These are phyloP conservation scores for Austrofundulus limnaeus DNA, from an alignment of 2,113 vertebrate genomes.

Conservation along the genomic window DNA sequence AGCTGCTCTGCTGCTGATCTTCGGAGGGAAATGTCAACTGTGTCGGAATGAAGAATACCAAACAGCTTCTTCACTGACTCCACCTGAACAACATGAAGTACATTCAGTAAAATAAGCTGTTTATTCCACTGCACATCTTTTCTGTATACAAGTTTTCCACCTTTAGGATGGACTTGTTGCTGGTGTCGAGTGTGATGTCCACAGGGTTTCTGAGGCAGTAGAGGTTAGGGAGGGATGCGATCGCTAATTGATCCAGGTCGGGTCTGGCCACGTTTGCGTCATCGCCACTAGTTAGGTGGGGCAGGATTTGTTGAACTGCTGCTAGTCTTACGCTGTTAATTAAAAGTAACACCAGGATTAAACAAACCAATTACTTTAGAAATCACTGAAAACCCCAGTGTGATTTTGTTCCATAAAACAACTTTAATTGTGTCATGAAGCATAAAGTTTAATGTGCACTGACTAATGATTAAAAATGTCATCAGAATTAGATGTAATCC, in stretches of 20 bases:
- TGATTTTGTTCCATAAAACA: slow-evolving; percentile 1
- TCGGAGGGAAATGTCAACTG: slow-evolving; percentile 84
- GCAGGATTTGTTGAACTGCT: slow-evolving; percentile 84
- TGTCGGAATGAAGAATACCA: slow-evolving; percentile 85
- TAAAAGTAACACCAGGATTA: slow-evolving; percentile 12
- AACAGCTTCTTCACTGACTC: slow-evolving; percentile 90
- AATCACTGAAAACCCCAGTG: too few relatives aligned
- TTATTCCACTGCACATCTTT: background rate
- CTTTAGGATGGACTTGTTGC: slow-evolving; percentile 87
- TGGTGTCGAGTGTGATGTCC: slow-evolving; percentile 84
- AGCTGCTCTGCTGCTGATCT: slow-evolving; percentile 94
- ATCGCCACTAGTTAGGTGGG: slow-evolving; percentile 79
- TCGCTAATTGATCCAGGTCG: slow-evolving; percentile 67
- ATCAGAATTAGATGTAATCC: slow-evolving; percentile 5
- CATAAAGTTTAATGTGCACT: slow-evolving; percentile 13
- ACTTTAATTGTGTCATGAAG: background rate
- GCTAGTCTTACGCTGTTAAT: slow-evolving; percentile 82
- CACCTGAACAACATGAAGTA: slow-evolving; percentile 72
- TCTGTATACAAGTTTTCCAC: slow-evolving; percentile 62
- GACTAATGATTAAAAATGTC: background rate
- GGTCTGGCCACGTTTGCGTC: slow-evolving; percentile 77
- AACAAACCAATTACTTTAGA: background rate
- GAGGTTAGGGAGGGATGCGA: slow-evolving; percentile 81
- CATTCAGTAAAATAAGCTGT: background rate
- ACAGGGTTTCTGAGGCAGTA: slow-evolving; percentile 78